Percentiles rank a stretch among this genome's conserved stretches.
Evolutionary conservation across 2,113 vertebrate species (phyloP).

Genomic region (Siphamia tubifer): DNA sequence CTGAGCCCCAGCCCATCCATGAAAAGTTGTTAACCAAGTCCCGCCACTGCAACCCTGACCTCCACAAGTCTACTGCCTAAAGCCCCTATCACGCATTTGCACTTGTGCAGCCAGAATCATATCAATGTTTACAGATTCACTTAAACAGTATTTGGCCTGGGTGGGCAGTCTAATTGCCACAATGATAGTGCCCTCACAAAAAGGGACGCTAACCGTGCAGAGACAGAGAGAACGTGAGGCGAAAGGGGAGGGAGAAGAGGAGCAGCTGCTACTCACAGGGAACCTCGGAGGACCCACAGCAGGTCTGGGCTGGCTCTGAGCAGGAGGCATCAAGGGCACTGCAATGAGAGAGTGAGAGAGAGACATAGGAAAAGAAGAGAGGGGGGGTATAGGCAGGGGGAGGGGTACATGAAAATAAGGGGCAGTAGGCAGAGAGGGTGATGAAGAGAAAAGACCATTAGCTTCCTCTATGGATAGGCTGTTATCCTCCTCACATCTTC

Average conservation of each 20-base stretch:
- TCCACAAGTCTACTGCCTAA: slow-evolving; percentile 76
- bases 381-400: background rate
- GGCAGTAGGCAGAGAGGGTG: slow-evolving; percentile 43
- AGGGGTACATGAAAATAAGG: slow-evolving; percentile 47
- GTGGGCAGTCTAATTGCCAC: slow-evolving; percentile 78
- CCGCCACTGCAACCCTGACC: slow-evolving; percentile 68
- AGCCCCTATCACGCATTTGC: slow-evolving; percentile 87
- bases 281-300: slow-evolving; percentile 95
- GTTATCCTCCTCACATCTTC: slow-evolving; percentile 20
- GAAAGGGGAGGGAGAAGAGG: slow-evolving; percentile 69
- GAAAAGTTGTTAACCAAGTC: slow-evolving; percentile 77
- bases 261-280: slow-evolving; percentile 92
- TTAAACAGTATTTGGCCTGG: slow-evolving; percentile 80
- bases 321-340: slow-evolving; percentile 96
- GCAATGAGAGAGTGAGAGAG: slow-evolving; percentile 72
- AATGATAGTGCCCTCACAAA: slow-evolving; percentile 82
- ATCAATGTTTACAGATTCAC: slow-evolving; percentile 86
- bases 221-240: slow-evolving; percentile 64
- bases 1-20: slow-evolving; percentile 64
- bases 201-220: slow-evolving; percentile 76
- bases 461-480: slow-evolving; percentile 44
- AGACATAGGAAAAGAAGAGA: background rate
- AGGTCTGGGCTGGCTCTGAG: slow-evolving; percentile 94
- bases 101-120: slow-evolving; percentile 78
- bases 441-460: slow-evolving; percentile 49